These are phyloP conservation scores for Rhingia campestris DNA, from an alignment of 2,888 invertebrate genomes.

Conservation along the genomic window DNA sequence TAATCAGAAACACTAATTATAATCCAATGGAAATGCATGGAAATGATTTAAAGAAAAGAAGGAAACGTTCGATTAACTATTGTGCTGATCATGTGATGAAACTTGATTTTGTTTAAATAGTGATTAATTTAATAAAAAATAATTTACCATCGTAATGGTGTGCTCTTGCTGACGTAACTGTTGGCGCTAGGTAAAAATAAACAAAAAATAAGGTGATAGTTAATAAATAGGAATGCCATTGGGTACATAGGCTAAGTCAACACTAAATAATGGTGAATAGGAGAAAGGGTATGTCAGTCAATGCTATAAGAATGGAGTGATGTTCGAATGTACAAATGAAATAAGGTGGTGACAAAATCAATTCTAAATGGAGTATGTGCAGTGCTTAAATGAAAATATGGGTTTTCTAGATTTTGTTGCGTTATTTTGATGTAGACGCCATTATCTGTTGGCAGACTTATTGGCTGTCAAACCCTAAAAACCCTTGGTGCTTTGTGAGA, in stretches of 20 bases:
- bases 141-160: slow-evolving; percentile 81
- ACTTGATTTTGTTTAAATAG: slow-evolving; percentile 35
- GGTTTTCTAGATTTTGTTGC: too few species aligned
- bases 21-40: slow-evolving; percentile 68
- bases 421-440: too few species aligned
- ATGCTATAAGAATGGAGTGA: not conserved
- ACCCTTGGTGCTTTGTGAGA: too few species aligned
- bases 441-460: too few species aligned
- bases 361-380: not conserved
- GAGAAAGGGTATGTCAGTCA: not conserved
- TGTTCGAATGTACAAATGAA: not conserved
- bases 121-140: slow-evolving; percentile 21
- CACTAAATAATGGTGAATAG: not conserved
- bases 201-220: slow-evolving; percentile 16
- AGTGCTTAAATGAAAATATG: not conserved
- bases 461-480: too few species aligned
- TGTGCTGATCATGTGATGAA: slow-evolving; percentile 55
- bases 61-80: slow-evolving; percentile 18
- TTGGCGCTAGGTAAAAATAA: slow-evolving; percentile 77
- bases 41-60: slow-evolving; percentile 49
- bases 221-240: not conserved
- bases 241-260: not conserved
- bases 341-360: not conserved
- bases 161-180: slow-evolving; percentile 79
- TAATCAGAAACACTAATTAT: slow-evolving; percentile 80